Conservation (phyloP, 2,797 vertebrate species). For the Clamator glandarius region DNA sequence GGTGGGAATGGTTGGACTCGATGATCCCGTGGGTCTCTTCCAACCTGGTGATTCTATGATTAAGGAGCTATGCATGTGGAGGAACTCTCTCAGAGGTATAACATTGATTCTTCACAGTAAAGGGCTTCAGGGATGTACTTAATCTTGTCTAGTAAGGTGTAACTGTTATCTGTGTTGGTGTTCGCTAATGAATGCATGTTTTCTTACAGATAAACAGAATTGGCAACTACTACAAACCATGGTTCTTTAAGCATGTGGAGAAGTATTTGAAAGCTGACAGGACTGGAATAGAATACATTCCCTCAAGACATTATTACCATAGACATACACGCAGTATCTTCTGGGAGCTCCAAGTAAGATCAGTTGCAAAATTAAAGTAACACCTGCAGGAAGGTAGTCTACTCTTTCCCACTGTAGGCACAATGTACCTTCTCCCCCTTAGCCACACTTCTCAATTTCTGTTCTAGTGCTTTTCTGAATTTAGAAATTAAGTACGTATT, state of each 20-base stretch:
- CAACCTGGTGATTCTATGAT: too few species aligned
- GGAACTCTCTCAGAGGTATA: neutral
- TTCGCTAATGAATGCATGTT: neutral
- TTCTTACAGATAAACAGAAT: slow-evolving; percentile 89
- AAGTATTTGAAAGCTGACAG: slow-evolving; percentile 82
- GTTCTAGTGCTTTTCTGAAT: neutral
- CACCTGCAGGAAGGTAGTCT: neutral
- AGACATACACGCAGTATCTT: slow-evolving; percentile 97
- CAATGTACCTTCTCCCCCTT: neutral
- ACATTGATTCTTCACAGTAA: neutral
- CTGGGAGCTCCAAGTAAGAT: slow-evolving; percentile 94
- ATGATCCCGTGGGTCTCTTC: too few species aligned
- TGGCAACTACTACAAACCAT: slow-evolving; percentile 93
- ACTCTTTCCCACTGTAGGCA: neutral
- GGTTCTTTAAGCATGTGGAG: slow-evolving; percentile 97
- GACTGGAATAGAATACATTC: slow-evolving; percentile 89
- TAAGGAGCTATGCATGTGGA: neutral
- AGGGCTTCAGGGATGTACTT: neutral
- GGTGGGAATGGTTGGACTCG: too few species aligned
- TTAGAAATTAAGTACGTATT: neutral
- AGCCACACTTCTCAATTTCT: neutral
- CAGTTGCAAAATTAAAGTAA: neutral
- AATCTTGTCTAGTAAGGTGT: neutral
- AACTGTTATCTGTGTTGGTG: neutral
- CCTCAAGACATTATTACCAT: slow-evolving; percentile 96